Evolutionary conservation across 1,140 invertebrate genomes (phyloP), one percentile per base, ranked within the genome.

Genomic region (Branchinecta lindahli): DNA sequence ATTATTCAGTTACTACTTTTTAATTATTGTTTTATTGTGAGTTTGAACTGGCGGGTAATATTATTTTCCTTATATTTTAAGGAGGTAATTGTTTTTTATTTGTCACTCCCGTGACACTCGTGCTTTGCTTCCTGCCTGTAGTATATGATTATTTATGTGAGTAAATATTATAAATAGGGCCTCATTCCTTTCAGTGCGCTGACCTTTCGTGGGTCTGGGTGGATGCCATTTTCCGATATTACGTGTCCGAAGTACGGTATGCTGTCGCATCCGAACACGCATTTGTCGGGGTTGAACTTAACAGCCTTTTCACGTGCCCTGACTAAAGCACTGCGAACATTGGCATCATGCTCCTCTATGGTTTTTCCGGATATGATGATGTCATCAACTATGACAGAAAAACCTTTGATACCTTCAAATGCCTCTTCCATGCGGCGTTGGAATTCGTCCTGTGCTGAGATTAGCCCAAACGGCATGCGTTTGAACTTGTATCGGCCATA

Each of bases 401-500:
- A 33, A 33, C 33, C 33, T 3, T 33, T 33, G 33, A 33, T 33
- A 33, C 33, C 33, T 33, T 33, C 33, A 33, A 33, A 33, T 33
- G 33, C 33, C 33, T 33, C 33, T 33, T 33, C 33, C 33, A 33
- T 33, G 33, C 33, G 33, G 33, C 70, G 0, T 75, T 75, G 65
- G 72, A 73, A 44, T 33, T 33, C 33, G 33, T 33, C 5, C 33
- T 33, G 33, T 33, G 33, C 33, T 33, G 33, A 33, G 33, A 69
- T 73, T 7, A 82, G 74, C 8, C 80, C 79, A 74, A 81, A 81
- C 9, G 79, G 79, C 18, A 80, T 69, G 46, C 79, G 73, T 46
- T 73, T 72, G 72, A 77, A 78, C 66, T 74, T 73, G 69, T 73
- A 80, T 45, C 76, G 68, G 15, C 77, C 80, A 76, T 79, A 81